Conservation (phyloP, 1,140 invertebrate species). For the Drosophila obscura region DNA sequence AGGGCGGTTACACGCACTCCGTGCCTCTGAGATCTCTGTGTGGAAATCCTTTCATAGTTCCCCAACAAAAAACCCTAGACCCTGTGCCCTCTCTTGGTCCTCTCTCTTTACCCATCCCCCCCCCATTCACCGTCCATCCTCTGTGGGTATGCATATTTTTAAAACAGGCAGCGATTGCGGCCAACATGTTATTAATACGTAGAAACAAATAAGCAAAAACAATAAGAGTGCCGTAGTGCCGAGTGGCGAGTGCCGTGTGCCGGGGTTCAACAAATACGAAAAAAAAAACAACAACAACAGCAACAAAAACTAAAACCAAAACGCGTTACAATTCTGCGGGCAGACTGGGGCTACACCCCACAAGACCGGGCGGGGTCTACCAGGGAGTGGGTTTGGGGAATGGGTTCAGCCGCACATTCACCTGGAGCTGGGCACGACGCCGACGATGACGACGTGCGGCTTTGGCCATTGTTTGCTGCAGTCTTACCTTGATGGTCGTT, state of each 20-base stretch:
- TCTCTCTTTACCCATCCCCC: not conserved
- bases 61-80: slow-evolving; percentile 1
- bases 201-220: slow-evolving; percentile 82
- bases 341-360: slow-evolving; percentile 57
- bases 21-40: slow-evolving; percentile 42
- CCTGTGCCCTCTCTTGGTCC: not conserved
- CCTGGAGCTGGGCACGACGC: slow-evolving; percentile 70
- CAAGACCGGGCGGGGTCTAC: slow-evolving; percentile 37
- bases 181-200: slow-evolving; percentile 81
- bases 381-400: slow-evolving; percentile 17
- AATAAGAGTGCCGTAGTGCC: slow-evolving; percentile 58
- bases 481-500: slow-evolving; percentile 82
- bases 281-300: slow-evolving; percentile 13
- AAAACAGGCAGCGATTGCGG: slow-evolving; percentile 65
- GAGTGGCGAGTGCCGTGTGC: slow-evolving; percentile 33
- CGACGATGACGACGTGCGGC: slow-evolving; percentile 49
- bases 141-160: slow-evolving; percentile 70
- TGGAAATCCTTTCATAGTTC: slow-evolving; percentile 72
- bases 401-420: slow-evolving; percentile 68
- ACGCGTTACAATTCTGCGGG: slow-evolving; percentile 81
- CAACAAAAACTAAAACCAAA: slow-evolving; percentile 29
- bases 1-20: slow-evolving; percentile 65
- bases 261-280: slow-evolving; percentile 36
- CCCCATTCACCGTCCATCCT: too few relatives aligned
- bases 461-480: slow-evolving; percentile 77